A percentile compares a stretch with the other conserved stretches of the same genome.
phyloP scores from a whole-genome alignment of 2,888 invertebrate species.

The Eremobia ochroleuca region DNA sequence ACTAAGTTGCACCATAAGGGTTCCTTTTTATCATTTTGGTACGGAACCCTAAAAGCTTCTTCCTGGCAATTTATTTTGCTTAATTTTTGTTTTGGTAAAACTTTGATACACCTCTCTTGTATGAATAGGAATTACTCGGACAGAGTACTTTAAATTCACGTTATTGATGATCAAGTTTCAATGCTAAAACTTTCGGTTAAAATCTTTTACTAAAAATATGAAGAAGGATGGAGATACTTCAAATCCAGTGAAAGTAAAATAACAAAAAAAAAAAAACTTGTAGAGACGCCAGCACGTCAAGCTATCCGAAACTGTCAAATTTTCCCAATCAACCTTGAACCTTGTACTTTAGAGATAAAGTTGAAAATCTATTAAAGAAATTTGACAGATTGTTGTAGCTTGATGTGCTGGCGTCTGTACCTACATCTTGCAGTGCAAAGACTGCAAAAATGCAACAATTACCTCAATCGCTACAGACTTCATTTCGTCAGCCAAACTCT shows the following conservation, averaged over 20 bases:
- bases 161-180: not conserved
- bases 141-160: not conserved
- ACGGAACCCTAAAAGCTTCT: no score
- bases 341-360: no score
- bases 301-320: no score
- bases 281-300: no score
- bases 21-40: no score
- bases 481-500: conserved; percentile 20
- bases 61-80: not conserved
- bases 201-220: not conserved
- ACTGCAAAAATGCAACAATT: not conserved
- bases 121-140: no score
- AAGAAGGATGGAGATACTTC: not conserved
- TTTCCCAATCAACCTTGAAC: no score
- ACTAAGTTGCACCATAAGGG: no score
- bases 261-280: not conserved
- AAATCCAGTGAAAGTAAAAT: not conserved
- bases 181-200: not conserved
- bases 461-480: not conserved
- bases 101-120: not conserved
- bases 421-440: not conserved
- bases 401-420: no score
- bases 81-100: not conserved
- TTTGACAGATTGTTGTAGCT: no score
- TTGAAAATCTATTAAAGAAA: no score